phyloP scores from a whole-genome alignment of 2,113 vertebrate species.

The Odocoileus hemionus region DNA sequence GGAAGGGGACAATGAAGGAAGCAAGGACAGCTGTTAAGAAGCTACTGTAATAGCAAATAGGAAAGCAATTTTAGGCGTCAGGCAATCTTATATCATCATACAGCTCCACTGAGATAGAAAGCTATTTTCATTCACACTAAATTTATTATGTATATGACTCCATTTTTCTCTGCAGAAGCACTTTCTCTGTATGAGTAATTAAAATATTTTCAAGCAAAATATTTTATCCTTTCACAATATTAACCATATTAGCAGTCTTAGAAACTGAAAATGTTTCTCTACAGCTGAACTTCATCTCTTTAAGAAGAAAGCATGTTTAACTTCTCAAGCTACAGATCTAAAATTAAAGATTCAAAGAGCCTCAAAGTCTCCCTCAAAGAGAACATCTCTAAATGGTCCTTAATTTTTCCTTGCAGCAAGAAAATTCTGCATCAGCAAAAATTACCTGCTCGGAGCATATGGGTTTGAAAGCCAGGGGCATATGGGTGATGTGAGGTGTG shows the following conservation, averaged over 20 bases:
- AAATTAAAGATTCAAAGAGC: neutral
- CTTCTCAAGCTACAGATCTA: neutral
- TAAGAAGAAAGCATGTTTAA: neutral
- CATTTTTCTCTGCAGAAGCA: neutral
- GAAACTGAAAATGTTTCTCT: neutral
- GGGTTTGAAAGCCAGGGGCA: neutral
- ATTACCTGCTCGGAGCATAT: neutral
- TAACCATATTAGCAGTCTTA: neutral
- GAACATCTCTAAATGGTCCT: neutral
- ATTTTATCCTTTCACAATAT: neutral
- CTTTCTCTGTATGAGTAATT: neutral
- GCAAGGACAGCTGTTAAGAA: neutral
- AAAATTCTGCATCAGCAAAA: neutral
- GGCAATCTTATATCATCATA: neutral
- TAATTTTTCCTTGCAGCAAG: neutral
- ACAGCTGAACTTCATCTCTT: neutral
- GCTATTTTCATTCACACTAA: neutral
- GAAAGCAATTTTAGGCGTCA: neutral
- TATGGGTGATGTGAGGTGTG: neutral
- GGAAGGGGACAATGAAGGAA: neutral
- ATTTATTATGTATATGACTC: neutral
- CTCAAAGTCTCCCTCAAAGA: neutral
- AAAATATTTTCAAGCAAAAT: constrained; percentile 26
- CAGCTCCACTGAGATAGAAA: neutral
- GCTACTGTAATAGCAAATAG: neutral